Percentiles rank a stretch among this genome's conserved stretches.
Evolutionary conservation across 2,888 invertebrate genomes (phyloP).

Genomic region (Ormyrus labotus): DNA sequence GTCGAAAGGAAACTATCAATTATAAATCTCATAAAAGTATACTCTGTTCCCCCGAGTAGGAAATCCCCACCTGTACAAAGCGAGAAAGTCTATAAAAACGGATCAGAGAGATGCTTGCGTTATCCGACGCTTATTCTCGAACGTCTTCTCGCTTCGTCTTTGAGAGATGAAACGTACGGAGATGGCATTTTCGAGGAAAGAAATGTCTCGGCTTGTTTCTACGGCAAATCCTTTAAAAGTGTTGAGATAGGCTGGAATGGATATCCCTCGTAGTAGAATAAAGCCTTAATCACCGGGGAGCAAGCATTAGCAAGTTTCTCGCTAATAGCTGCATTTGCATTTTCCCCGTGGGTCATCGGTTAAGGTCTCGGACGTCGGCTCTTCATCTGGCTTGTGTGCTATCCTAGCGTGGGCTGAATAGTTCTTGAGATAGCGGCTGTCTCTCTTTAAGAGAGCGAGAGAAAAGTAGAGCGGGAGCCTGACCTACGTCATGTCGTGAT

Average conservation of each 20-base stretch:
- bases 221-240: too few species aligned
- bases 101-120: not conserved
- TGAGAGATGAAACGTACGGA: not conserved
- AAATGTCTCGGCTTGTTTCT: too few species aligned
- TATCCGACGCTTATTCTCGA: not conserved
- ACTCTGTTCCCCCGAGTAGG: too few species aligned
- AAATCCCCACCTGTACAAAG: not conserved
- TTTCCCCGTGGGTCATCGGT: not conserved
- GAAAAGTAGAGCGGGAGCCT: conserved; percentile 65
- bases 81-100: not conserved
- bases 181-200: not conserved
- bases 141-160: not conserved
- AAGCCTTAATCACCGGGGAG: too few species aligned
- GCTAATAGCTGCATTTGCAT: too few species aligned
- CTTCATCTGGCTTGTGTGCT: conserved; percentile 54
- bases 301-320: too few species aligned
- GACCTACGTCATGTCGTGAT: conserved; percentile 66
- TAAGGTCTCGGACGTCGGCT: conserved; percentile 40
- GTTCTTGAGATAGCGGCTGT: conserved; percentile 59
- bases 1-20: too few species aligned
- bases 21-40: too few species aligned
- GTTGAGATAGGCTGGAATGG: too few species aligned
- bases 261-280: too few species aligned
- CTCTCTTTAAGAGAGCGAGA: not conserved
- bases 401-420: conserved; percentile 57